Base-by-base conservation (phyloP, 2,888 invertebrate species). In the Oxycera nigricornis region DNA sequence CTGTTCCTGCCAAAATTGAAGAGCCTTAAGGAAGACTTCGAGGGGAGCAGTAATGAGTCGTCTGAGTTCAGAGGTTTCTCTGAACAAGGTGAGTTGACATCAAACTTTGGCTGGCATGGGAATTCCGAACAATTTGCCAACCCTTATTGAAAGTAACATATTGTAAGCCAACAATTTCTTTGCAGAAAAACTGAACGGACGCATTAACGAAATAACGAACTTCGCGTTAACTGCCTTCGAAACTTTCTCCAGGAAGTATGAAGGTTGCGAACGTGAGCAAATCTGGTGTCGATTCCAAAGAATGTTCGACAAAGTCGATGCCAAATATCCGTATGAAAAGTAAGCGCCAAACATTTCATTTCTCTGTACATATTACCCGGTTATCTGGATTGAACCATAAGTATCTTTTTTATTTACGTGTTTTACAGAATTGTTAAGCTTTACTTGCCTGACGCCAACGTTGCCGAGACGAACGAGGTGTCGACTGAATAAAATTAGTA, bases 1-100 rank as follows among this genome's bases (percentile, higher is more conserved):
- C 84, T 94, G 70, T 92, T 94, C 81, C 89, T 94, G 77, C 94
- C 94, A 0, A 91, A 91, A 82, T 83, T 92, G 24, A 83, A 83
- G 74, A 79, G 80, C 59, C 75, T 83, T 72, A 81, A 83, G 11
- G 82, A 81, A 68, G 81, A 82, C 24, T 82, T 82, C 7, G 82
- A 82, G 6, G 59, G 41, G 17, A 24, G 9, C 1, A 70, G 74
- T 46, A 52, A 31, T 28, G 39, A 50, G 11, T 67, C 68, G 17
- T 73, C 46, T 20, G 39, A 59, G 22, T 67, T 46, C 26, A 41
- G 75, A 20, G 73, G 62, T 28, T 68, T 75, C 22, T 20, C 35
- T 2, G 75, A 75, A 55, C 67, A 75, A 62, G 75, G 75, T 75
- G 62, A 0, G 30, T 22, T 4, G 6, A 28, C 14, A 46, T 3